A percentile compares a stretch with the other conserved stretches of the same genome.
Conservation (phyloP, 2,888 invertebrate species). For the Athripsodes cinereus region DNA sequence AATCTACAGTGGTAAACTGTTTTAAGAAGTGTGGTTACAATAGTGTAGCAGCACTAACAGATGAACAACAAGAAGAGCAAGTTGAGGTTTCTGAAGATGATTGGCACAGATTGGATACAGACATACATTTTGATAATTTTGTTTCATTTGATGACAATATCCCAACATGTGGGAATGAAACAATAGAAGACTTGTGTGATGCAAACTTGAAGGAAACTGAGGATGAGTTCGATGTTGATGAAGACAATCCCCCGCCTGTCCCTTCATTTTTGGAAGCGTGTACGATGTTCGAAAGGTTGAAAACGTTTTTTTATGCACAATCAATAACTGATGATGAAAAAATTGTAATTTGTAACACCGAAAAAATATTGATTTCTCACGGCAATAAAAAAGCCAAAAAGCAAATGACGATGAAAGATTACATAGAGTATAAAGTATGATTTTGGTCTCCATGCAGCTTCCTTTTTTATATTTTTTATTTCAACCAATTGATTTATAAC, state of each 20-base stretch:
- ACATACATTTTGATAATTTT: conserved; percentile 10
- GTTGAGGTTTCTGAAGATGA: conserved; percentile 15
- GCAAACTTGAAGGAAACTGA: no score
- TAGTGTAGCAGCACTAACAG: neutral
- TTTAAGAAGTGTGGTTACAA: no score
- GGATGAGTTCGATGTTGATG: no score
- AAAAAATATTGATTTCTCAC: neutral
- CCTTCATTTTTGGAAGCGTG: neutral
- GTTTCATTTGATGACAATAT: conserved; percentile 12
- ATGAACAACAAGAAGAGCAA: conserved; percentile 4
- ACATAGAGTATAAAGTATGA: no score
- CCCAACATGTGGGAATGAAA: conserved; percentile 14
- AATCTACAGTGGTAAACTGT: conserved; percentile 1
- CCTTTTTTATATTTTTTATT: no score
- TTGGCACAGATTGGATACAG: conserved; percentile 9
- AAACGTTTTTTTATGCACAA: neutral
- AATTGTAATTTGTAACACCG: neutral
- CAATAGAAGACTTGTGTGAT: conserved; percentile 10
- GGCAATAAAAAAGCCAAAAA: no score
- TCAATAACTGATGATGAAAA: neutral
- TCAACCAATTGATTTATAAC: no score
- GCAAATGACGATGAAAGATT: no score
- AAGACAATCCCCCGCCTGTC: neutral
- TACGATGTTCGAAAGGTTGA: neutral
- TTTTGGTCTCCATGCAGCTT: no score